Base-by-base conservation (phyloP, 2,888 invertebrate genomes). In the Disparrhopalites patrizii region DNA sequence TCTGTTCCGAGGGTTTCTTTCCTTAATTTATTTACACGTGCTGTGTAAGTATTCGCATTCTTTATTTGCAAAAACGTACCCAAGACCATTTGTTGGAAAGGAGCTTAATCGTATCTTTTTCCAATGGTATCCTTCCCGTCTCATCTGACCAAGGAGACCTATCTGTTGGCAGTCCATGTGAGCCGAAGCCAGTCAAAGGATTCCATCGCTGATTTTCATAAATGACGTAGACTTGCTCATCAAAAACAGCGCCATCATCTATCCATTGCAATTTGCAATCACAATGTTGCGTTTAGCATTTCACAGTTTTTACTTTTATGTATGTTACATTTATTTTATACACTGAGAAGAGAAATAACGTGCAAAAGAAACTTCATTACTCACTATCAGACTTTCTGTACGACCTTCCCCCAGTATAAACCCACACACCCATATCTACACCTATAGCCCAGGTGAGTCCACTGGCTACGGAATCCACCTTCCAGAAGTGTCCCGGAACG, bases 201-300 rank as follows among this genome's bases (percentile, higher is more conserved):
- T 92, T 83, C 95, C 95, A 95, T 71, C 95, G 83, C 85, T 87
- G 77, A 56, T 95, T 95, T 81, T 95, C 95, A 79, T 93, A 95
- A 18, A 93, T 90, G 76, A 89, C 89, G 78, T 91, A 91, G 74
- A 87, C 89, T 79, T 91, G 89, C 13, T 88, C 88, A 78, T 94
- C 94, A 18, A 86, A 84, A 88, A 78, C 76, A 2, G 56, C 25
- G 54, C 63, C 67, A 18, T 67, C 67, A 58, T 31, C 58, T 69
- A 27, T n/a, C n/a, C n/a, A n/a, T n/a, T n/a, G n/a, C n/a, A n/a
- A n/a, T n/a, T n/a, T n/a, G n/a, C n/a, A n/a, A n/a, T n/a, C n/a
- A n/a, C n/a, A n/a, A n/a, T n/a, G n/a, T n/a, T n/a, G n/a, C n/a
- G n/a, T n/a, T n/a, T n/a, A n/a, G n/a, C n/a, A n/a, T n/a, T n/a